Evolutionary conservation across 2,113 vertebrate genomes (phyloP).

Genomic region (Cricetomys ansorgei): DNA sequence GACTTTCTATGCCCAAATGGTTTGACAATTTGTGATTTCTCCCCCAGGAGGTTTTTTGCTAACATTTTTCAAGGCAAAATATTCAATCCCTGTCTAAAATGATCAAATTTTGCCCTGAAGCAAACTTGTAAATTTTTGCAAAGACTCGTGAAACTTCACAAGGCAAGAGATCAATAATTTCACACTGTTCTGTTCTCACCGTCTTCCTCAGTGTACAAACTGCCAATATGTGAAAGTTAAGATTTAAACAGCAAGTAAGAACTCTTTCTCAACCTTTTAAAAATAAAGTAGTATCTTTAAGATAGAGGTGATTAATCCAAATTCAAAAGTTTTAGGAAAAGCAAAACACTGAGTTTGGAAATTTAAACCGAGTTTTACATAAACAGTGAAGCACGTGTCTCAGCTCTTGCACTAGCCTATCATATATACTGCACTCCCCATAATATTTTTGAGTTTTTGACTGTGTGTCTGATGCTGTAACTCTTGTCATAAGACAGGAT

Average conservation of each 20-base stretch:
- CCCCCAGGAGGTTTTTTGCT: conserved; percentile 65
- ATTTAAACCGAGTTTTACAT: conserved; percentile 52
- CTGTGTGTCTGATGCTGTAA: conserved; percentile 54
- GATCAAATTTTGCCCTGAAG: conserved; percentile 63
- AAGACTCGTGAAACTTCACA: conserved; percentile 71
- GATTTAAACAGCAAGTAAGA: conserved; percentile 36
- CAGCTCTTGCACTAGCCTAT: conserved; percentile 25
- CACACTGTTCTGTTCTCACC: conserved; percentile 51
- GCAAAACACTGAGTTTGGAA: conserved; percentile 65
- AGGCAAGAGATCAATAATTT: conserved; percentile 69
- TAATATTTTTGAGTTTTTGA: conserved; percentile 57
- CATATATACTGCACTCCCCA: conserved; percentile 28
- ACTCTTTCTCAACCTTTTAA: conserved; percentile 2
- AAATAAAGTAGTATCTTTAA: conserved; percentile 27
- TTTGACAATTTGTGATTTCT: conserved; percentile 79
- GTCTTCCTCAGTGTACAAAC: conserved; percentile 28
- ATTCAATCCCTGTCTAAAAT: conserved; percentile 78
- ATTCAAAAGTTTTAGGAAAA: conserved; percentile 63
- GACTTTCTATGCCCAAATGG: conserved; percentile 81
- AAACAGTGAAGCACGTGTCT: conserved; percentile 71
- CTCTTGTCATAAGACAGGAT: conserved; percentile 56
- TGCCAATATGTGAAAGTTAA: conserved; percentile 64
- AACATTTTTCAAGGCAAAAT: conserved; percentile 82
- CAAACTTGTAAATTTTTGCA: conserved; percentile 73
- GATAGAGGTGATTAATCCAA: background rate